phyloP scores from a whole-genome alignment of 1,140 invertebrate species.

The Zaprionus davidi region DNA sequence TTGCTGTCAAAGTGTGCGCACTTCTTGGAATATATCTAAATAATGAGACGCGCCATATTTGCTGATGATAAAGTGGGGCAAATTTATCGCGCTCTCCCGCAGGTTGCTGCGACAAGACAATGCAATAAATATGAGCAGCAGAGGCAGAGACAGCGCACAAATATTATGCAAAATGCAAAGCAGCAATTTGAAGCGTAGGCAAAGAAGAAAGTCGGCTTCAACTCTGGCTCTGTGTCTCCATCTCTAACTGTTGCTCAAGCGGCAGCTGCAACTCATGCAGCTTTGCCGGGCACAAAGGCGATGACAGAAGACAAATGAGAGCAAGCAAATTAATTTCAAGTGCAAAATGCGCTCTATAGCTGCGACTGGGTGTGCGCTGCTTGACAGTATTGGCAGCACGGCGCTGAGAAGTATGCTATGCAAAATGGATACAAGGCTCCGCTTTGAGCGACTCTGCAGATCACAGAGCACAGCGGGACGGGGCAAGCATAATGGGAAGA shows the following conservation, averaged over 20 bases:
- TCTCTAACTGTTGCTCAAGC: conserved; percentile 12
- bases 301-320: conserved; percentile 53
- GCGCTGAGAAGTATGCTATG: conserved; percentile 20
- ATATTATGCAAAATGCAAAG: conserved; percentile 34
- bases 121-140: conserved; percentile 60
- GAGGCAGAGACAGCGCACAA: conserved; percentile 16
- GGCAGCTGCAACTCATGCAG: conserved; percentile 25
- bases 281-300: conserved; percentile 39
- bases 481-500: background rate
- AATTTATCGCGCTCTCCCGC: conserved; percentile 61
- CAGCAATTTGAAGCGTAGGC: conserved; percentile 25
- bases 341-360: conserved; percentile 41
- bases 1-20: background rate
- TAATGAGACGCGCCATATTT: conserved; percentile 8
- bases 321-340: conserved; percentile 61
- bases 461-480: background rate
- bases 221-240: background rate
- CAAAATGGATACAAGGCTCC: background rate
- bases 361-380: background rate
- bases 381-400: background rate
- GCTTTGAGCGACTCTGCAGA: too few relatives aligned
- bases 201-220: conserved; percentile 6
- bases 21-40: background rate
- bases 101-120: conserved; percentile 45
- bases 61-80: conserved; percentile 25